phyloP scores from a whole-genome alignment of 1,140 invertebrate genomes.

The Psilanteris sp. region DNA sequence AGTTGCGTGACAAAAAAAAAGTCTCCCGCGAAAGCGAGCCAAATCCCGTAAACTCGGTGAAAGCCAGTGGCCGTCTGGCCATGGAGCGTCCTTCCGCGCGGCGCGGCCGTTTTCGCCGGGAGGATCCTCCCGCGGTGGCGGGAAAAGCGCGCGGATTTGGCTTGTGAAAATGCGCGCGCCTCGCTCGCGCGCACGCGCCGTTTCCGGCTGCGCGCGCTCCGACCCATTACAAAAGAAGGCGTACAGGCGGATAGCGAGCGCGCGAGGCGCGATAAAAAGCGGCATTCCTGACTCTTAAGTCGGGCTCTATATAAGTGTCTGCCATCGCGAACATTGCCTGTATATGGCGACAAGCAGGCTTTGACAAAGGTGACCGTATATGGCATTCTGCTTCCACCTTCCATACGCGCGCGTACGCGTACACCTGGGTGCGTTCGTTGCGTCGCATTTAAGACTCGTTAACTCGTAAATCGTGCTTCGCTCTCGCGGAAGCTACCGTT shows the following conservation, averaged over 20 bases:
- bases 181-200: constrained; percentile 53
- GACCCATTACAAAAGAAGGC: constrained; percentile 65
- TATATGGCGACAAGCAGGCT: constrained; percentile 77
- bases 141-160: constrained; percentile 46
- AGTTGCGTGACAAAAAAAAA: not conserved
- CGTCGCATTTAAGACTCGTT: constrained; percentile 67
- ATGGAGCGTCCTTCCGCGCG: constrained; percentile 42
- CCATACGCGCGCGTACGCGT: constrained; percentile 68
- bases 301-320: constrained; percentile 77
- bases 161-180: constrained; percentile 48
- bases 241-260: constrained; percentile 68
- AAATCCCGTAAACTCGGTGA: constrained; percentile 29
- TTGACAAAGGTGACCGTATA: constrained; percentile 78
- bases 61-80: constrained; percentile 39
- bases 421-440: constrained; percentile 65
- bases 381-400: constrained; percentile 75
- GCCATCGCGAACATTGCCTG: constrained; percentile 76
- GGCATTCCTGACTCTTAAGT: constrained; percentile 77
- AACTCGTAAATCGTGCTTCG: constrained; percentile 67
- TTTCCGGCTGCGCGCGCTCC: constrained; percentile 56
- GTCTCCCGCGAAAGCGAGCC: constrained; percentile 8
- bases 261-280: constrained; percentile 75
- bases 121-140: constrained; percentile 34
- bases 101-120: constrained; percentile 16
- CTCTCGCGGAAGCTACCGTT: constrained; percentile 63